Evolutionary conservation across 2,888 invertebrate genomes (phyloP), one percentile per base, ranked within the genome.

Genomic region (Pardosa pseudoannulata): DNA sequence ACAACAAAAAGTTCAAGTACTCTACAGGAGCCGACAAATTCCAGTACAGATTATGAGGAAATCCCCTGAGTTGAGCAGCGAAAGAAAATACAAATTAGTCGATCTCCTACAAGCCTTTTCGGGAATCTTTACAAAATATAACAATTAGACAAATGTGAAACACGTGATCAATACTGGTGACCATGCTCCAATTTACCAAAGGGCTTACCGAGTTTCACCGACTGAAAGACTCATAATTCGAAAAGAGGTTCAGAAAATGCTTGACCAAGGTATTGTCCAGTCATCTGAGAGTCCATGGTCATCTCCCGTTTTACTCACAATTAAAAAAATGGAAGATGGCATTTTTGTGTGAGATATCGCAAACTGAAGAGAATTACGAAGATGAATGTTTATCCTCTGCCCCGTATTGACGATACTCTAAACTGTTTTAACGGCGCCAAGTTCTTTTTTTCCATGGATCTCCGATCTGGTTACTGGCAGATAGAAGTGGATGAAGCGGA

Each of bases 281-380:
- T 9, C 65, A 9, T 65, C 65, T 9, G 65, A 65, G 65, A 65
- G 65, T 65, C 65, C 65, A 6, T 65, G 29, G 65, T 65, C 28
- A 5, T 65, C 65, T 2, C 46, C 72, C 7, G 72, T 72, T 5
- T 0, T 28, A 11, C 29, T 71, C 11, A 41, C 41, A 23, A 39
- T 1, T 9, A 41, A 71, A 29, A 72, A 56, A 23, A 72, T 9
- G 29, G 50, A 46, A 29, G 29, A 16, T 72, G 29, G 75, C 39
- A 36, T 39, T 75, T 75, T 65, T 65, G 65, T 11, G 23, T 74
- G 9, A 13, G 56, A 9, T 73, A 73, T 27, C 23, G 32, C 29
- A n/a, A 32, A 0, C 36, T 31, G 9, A 73, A 56, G 19, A 36
- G 31, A 0, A 19, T 56, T 39, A 71, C 62, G 3, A 62, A 62